phyloP scores from a whole-genome alignment of 2,888 invertebrate genomes.

The Rotaria macrura region DNA sequence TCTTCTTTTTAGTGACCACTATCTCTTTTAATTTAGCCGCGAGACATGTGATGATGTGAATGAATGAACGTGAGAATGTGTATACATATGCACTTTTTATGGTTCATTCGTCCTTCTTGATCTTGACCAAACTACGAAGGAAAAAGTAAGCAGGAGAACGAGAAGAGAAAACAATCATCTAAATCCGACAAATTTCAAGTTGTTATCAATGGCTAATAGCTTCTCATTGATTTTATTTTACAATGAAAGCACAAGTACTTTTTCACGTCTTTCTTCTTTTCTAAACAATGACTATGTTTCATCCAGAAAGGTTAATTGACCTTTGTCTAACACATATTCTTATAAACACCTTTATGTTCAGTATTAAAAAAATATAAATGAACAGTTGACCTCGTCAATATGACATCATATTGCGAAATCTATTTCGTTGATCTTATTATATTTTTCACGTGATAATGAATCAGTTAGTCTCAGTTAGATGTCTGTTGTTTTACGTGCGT shows the following conservation, averaged over 20 bases:
- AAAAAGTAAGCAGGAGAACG: neutral
- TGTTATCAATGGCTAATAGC: neutral
- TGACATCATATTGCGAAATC: neutral
- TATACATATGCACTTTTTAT: neutral
- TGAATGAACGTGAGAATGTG: neutral
- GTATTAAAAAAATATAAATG: neutral
- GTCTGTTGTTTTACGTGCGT: neutral
- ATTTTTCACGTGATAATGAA: neutral
- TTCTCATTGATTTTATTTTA: neutral
- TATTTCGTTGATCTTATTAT: neutral
- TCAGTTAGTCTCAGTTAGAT: neutral
- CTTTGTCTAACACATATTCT: neutral
- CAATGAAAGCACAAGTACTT: neutral
- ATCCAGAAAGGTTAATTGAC: neutral
- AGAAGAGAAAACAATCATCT: neutral
- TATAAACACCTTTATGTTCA: neutral
- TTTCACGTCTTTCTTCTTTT: neutral
- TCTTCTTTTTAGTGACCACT: neutral
- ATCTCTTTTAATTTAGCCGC: neutral
- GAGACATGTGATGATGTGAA: conserved; percentile 1
- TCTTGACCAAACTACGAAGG: neutral
- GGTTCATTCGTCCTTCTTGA: neutral
- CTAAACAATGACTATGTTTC: neutral
- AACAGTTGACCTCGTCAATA: neutral
- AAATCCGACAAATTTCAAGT: neutral